A percentile compares a stretch with the other conserved stretches of the same genome.
These are phyloP conservation scores for Lithophane socia DNA, from an alignment of 2,888 invertebrate genomes.

Conservation along the genomic window DNA sequence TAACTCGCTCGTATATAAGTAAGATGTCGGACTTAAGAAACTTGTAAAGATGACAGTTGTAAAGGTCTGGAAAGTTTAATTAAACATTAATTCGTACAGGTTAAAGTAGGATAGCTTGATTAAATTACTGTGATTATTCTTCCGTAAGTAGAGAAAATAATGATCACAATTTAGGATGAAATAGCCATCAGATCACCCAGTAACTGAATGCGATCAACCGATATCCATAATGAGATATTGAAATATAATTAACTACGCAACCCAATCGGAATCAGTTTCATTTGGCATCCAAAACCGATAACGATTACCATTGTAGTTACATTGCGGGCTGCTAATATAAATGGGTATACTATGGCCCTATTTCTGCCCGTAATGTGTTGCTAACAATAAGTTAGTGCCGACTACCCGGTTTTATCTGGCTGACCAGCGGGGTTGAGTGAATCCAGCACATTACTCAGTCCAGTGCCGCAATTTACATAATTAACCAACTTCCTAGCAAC, in stretches of 20 bases:
- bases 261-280: constrained; percentile 32
- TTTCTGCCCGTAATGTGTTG: constrained; percentile 54
- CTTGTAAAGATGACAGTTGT: constrained; percentile 37
- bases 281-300: constrained; percentile 57
- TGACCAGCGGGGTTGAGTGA: constrained; percentile 76
- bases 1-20: constrained; percentile 8
- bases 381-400: constrained; percentile 71
- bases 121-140: constrained; percentile 6
- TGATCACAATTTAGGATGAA: constrained; percentile 8
- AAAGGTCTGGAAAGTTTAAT: constrained; percentile 28
- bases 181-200: background rate
- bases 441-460: constrained; percentile 84
- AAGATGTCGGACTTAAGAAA: constrained; percentile 11
- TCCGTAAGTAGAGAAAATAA: constrained; percentile 19
- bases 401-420: constrained; percentile 69
- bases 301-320: constrained; percentile 50
- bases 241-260: constrained; percentile 45
- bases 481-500: constrained; percentile 84
- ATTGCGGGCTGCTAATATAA: constrained; percentile 51
- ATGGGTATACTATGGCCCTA: constrained; percentile 41
- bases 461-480: constrained; percentile 86
- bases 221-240: constrained; percentile 46
- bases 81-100: constrained; percentile 21
- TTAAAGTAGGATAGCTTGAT: constrained; percentile 10
- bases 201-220: constrained; percentile 31